Base-by-base conservation (phyloP, 1,140 invertebrate species). In the Pogonomyrmex californicus region DNA sequence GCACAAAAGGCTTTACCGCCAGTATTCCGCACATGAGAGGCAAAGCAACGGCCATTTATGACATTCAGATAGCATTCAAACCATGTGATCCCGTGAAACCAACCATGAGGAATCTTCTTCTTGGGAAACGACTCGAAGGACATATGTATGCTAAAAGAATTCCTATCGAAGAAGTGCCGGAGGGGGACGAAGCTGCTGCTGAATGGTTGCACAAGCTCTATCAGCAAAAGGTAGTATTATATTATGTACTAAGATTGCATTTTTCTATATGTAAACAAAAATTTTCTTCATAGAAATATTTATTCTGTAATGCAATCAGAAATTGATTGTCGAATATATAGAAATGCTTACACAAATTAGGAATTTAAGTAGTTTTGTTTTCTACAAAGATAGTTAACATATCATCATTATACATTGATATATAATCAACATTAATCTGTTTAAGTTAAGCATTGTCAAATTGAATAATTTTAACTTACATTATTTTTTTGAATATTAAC, bases 1-100 rank as follows among this genome's bases (percentile, higher is more conserved):
- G 99, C 70, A 98, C 98, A 4, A 98, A 97, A 94, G 99, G 99
- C 12, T 99, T 99, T 93, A 97, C 96, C 1, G 97, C 97, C 60
- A 98, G 97, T 93, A 92, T 98, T 82, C 97, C 96, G 14, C 95
- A 97, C 71, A 96, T 98, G 91, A 96, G 96, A 92, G 97, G 96
- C 5, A 98, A 97, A 95, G 97, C 98, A 82, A 96, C 97, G 30
- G 98, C 97, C n/a, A 97, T 99, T 65, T 98, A 98, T 92, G 98
- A 99, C 93, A 97, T 98, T 92, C 97, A 98, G 89, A 93, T 99
- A 62, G 97, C 97, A 23, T 99, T 99, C 91, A 97, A 97, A 68
- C 96, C 96, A 79, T 95, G 96, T 88, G 96, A 96, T 91, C 96
- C 96, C 88, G 95, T 96, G 7, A 96, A 97, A 54, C 97, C 98